A percentile compares a stretch with the other conserved stretches of the same genome.
These are phyloP conservation scores for Campaea margaritaria DNA, from an alignment of 2,888 invertebrate species.

Conservation along the genomic window DNA sequence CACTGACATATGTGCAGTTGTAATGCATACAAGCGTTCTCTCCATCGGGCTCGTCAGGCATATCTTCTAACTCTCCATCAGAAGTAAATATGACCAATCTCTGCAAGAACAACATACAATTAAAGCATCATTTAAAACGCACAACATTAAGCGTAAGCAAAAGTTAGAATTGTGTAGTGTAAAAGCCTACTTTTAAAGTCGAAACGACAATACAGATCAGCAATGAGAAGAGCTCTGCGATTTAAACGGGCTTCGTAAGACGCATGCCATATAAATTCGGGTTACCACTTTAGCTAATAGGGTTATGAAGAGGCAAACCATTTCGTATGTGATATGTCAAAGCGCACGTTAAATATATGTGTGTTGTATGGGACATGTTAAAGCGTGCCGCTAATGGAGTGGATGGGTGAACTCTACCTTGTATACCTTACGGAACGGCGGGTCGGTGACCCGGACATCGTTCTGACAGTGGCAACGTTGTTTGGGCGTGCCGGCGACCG, in stretches of 20 bases:
- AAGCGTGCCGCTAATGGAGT: constrained; percentile 36
- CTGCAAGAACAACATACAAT: constrained; percentile 48
- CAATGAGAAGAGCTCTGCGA: neutral
- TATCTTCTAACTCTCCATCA: constrained; percentile 71
- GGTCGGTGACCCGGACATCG: constrained; percentile 60
- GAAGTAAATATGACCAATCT: constrained; percentile 66
- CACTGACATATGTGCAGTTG: constrained; percentile 76
- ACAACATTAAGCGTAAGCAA: constrained; percentile 31
- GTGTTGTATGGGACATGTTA: constrained; percentile 18
- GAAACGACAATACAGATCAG: constrained; percentile 13
- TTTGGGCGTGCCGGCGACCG: constrained; percentile 70
- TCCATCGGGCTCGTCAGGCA: constrained; percentile 63
- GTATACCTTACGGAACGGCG: constrained; percentile 79
- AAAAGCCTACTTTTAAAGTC: constrained; percentile 6
- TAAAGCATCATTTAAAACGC: neutral
- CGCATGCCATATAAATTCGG: constrained; percentile 1
- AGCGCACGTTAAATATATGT: constrained; percentile 19
- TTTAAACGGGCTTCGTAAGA: neutral
- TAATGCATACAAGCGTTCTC: constrained; percentile 75
- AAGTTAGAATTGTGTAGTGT: constrained; percentile 33
- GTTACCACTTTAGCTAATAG: constrained; percentile 5
- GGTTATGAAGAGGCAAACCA: constrained; percentile 5
- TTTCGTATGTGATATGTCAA: neutral
- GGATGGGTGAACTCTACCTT: constrained; percentile 64
- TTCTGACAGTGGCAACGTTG: constrained; percentile 68